Base-by-base conservation (phyloP, 1,140 invertebrate species). In the Drosophila biarmipes region DNA sequence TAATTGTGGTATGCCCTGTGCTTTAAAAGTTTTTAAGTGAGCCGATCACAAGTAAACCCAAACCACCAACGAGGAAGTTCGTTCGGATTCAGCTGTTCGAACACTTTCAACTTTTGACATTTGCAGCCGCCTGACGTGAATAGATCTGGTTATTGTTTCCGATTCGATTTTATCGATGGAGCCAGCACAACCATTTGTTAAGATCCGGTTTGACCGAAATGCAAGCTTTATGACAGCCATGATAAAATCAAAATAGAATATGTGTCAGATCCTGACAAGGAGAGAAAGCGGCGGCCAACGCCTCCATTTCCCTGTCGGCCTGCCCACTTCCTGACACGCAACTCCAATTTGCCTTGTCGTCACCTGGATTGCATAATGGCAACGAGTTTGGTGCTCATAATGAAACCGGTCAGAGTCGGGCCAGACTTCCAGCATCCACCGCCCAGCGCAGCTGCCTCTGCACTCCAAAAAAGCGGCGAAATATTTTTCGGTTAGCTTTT, bases 281-380 rank as follows among this genome's bases (percentile, higher is more conserved):
- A 29, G 66, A 69, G 64, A 71, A 69, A 71, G 67, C 67, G 19
- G 29, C 12, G 43, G 4, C 19, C 40, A 19, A 61, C 79, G 76
- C 63, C 75, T 56, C 42, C 79, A 55, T 85, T 61, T 55, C 38
- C 37, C 27, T 40, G 71, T 64, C 72, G 57, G 57, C 45, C 63
- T 80, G 63, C 58, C 67, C 62, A 86, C 82, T 86, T 86, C 82
- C 82, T 87, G 82, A 82, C 82, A 78, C 78, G 74, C 82, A 86
- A 82, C 66, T 86, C 64, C 82, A 82, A 82, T 82, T 87, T 67
- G 82, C 63, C 80, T 84, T 84, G 68, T 86, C 82, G 82, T 86
- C 84, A 87, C 82, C 86, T 75, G 71, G 59, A 82, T 86, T 86
- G 82, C 82, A 86, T 86, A 86, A 86, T 78, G 59, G 43, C 69